phyloP scores from a whole-genome alignment of 2,888 invertebrate genomes.

The Drosophila lacicola region DNA sequence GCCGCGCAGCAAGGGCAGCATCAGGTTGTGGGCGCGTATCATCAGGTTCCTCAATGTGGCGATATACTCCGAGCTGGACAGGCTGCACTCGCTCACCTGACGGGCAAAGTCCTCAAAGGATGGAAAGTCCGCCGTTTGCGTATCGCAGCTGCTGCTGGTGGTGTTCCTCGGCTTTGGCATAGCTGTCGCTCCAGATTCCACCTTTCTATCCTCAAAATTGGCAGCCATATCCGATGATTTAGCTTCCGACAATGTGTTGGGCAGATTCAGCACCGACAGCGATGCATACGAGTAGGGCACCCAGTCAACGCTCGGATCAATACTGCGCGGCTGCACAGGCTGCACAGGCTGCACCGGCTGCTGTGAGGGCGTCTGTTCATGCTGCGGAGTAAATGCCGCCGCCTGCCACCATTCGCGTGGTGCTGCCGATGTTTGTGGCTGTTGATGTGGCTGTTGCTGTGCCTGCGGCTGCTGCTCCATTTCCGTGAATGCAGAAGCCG shows the following conservation, averaged over 20 bases:
- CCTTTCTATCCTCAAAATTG: background rate
- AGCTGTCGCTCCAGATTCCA: background rate
- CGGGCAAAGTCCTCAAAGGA: conserved; percentile 48
- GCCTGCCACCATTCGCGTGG: conserved; percentile 37
- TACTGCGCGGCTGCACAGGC: background rate
- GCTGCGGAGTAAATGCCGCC: conserved; percentile 23
- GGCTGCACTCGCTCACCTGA: conserved; percentile 33
- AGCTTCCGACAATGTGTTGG: background rate
- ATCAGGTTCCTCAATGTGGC: conserved; percentile 56
- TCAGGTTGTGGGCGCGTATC: conserved; percentile 59
- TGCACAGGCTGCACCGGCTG: background rate
- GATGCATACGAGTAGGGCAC: conserved; percentile 33
- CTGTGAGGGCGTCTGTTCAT: background rate
- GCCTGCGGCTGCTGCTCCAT: background rate
- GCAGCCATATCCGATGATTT: too few species aligned
- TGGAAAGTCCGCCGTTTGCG: conserved; percentile 2
- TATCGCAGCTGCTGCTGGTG: background rate
- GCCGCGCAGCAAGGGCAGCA: conserved; percentile 55
- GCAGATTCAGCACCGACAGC: background rate
- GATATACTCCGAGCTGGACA: conserved; percentile 54
- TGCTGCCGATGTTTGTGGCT: background rate
- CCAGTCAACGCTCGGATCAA: conserved; percentile 7
- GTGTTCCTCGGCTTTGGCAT: background rate
- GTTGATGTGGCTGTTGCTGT: too few species aligned
- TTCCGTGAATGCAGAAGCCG: background rate